Base-by-base conservation (phyloP, 2,797 vertebrate species). In the Naso thynnoides region DNA sequence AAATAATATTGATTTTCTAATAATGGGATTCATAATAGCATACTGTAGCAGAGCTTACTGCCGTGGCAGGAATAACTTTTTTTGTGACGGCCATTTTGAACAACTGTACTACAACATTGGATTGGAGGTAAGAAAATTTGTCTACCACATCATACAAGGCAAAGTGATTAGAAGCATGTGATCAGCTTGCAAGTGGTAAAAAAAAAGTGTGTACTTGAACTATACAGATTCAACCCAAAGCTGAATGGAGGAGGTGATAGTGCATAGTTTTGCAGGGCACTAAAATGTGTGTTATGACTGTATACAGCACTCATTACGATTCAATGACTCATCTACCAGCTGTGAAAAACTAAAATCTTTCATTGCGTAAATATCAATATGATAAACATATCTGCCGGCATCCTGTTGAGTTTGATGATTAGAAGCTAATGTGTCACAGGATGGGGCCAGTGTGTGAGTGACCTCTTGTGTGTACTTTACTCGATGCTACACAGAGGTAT, bases 251-350 rank as follows among this genome's bases (percentile, higher is more conserved):
- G 79, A 70, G 78, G 85, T 89, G 88, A 86, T 75, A 85, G 91
- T 95, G 95, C 94, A 95, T 95, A 95, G 95, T 88, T 94, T 89
- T 86, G 83, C 73, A 73, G 91, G 91, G 87, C 89, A 91, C 92
- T 78, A 83, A 79, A 83, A 83, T 76, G 77, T 83, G 93, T 86
- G 90, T 90, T 92, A 82, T 85, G 83, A 89, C 86, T 86, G 81
- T 87, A 78, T 88, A 89, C 88, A 94, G 92, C 89, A 90, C 92
- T 92, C 73, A 66, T 84, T 85, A 83, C 76, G 78, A 78, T 81
- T 86, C 62, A 81, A 78, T 70, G 81, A 92, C 64, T 86, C 77
- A 19, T 93, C 88, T 90, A 91, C 85, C 79, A 84, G 87, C 89
- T 86, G 87, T 83, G 86, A 79, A 85, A 86, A 89, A 90, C 75